These are phyloP conservation scores for Ochropleura plecta DNA, from an alignment of 2,888 invertebrate species.

Conservation along the genomic window DNA sequence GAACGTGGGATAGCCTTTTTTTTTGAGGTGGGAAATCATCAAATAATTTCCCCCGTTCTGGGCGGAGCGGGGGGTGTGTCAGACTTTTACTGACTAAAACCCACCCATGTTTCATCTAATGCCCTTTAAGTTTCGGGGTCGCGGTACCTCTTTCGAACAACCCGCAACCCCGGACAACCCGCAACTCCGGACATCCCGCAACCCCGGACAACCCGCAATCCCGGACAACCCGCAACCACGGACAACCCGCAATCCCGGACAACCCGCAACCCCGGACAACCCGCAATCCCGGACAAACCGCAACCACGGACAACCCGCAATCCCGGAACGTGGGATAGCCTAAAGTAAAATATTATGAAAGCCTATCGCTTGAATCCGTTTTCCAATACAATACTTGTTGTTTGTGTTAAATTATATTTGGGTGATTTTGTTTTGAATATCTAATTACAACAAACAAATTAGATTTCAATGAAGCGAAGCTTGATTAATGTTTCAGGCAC, in stretches of 20 bases:
- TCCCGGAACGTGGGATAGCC: background rate
- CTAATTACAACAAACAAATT: background rate
- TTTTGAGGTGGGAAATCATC: too few relatives aligned
- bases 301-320: too few relatives aligned
- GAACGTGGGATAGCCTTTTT: background rate
- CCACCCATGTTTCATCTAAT: too few relatives aligned
- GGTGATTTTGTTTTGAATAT: constrained; percentile 2
- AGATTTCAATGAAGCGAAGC: background rate
- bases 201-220: background rate
- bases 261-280: too few relatives aligned
- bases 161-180: too few relatives aligned
- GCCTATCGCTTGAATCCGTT: background rate
- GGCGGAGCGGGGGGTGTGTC: too few relatives aligned
- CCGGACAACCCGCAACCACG: background rate
- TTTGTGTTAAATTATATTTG: background rate
- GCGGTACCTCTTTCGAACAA: too few relatives aligned
- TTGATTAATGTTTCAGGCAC: background rate
- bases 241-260: too few relatives aligned
- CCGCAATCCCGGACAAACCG: too few relatives aligned
- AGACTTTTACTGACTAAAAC: too few relatives aligned
- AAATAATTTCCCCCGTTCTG: too few relatives aligned
- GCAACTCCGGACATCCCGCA: background rate
- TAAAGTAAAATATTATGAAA: background rate
- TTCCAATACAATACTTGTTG: background rate
- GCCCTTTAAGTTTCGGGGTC: too few relatives aligned